These are phyloP conservation scores for Enoplosus armatus DNA, from an alignment of 2,797 vertebrate genomes.

Conservation along the genomic window DNA sequence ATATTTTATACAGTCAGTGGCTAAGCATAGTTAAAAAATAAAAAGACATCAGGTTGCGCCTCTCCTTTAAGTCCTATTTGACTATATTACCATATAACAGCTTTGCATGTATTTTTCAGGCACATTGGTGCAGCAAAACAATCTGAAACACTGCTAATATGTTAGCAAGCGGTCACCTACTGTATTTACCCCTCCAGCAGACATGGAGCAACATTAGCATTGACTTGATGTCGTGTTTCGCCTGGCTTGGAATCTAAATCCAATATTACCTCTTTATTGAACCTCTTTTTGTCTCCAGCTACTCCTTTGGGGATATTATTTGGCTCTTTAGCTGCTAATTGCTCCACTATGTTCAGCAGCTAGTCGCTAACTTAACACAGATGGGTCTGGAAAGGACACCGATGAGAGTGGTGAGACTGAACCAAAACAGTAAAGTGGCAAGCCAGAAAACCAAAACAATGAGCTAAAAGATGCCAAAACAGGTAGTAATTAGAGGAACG, in stretches of 20 bases:
- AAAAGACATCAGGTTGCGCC: background rate
- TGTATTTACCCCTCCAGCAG: background rate
- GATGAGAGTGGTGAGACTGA: background rate
- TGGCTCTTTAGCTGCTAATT: background rate
- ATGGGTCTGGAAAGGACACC: no score
- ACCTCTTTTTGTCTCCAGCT: background rate
- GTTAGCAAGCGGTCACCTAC: background rate
- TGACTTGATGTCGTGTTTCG: rapidly evolving
- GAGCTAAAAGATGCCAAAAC: background rate
- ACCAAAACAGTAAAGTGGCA: background rate
- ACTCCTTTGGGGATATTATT: background rate
- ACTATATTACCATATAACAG: background rate
- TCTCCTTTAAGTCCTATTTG: background rate
- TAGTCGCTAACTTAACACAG: background rate
- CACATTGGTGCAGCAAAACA: background rate
- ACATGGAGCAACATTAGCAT: background rate
- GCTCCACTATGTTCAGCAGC: background rate
- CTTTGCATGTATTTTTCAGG: background rate
- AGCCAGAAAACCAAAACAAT: background rate
- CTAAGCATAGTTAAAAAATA: background rate
- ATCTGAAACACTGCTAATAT: background rate
- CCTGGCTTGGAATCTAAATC: no score
- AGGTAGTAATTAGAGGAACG: no score
- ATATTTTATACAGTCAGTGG: background rate
- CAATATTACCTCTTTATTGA: background rate